phyloP scores from a whole-genome alignment of 2,113 vertebrate genomes.

The Saccopteryx leptura region DNA sequence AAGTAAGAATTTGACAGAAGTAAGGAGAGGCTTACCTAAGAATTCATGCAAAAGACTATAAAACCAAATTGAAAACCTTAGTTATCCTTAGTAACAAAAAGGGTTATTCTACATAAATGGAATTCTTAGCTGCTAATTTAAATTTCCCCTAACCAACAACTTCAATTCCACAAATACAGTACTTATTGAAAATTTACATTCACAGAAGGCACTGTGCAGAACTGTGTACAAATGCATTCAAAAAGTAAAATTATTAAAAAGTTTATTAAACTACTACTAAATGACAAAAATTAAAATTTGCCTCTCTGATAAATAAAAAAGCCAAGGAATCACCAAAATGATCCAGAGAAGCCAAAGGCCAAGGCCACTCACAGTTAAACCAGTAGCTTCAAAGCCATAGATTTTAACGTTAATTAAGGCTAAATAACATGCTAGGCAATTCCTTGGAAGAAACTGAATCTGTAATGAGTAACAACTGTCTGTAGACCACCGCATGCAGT shows the following conservation, averaged over 20 bases:
- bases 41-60: slow-evolving; percentile 6
- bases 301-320: slow-evolving; percentile 11
- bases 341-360: neutral
- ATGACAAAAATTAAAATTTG: slow-evolving; percentile 4
- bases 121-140: slow-evolving; percentile 47
- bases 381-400: neutral
- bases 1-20: slow-evolving; percentile 52
- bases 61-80: slow-evolving; percentile 48
- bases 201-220: neutral
- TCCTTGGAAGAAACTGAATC: slow-evolving; percentile 2
- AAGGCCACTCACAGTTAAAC: neutral
- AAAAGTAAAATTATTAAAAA: slow-evolving; percentile 47
- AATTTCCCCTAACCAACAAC: slow-evolving; percentile 28
- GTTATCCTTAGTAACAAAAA: neutral
- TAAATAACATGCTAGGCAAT: neutral
- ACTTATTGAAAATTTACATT: neutral
- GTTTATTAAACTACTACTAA: neutral
- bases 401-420: neutral
- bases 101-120: neutral
- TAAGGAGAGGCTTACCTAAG: neutral
- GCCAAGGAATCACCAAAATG: neutral
- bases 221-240: neutral
- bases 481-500: neutral
- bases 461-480: neutral
- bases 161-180: slow-evolving; percentile 24